Conservation (phyloP, 2,888 invertebrate genomes). For the Sturmia bella region DNA sequence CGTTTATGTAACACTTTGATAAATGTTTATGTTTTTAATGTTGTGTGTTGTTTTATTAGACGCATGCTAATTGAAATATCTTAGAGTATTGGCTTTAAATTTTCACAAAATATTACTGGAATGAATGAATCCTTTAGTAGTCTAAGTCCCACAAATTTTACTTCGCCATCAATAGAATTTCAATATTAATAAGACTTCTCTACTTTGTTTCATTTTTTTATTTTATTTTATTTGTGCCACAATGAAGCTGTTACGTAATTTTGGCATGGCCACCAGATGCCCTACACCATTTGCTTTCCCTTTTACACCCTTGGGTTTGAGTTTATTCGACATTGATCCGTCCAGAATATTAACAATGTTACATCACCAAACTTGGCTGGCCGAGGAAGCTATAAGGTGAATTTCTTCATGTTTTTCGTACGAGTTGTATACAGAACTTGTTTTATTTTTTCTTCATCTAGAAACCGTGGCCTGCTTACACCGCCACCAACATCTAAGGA, state of each 20-base stretch:
- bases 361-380: constrained; percentile 82
- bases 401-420: constrained; percentile 8
- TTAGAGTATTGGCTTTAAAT: constrained; percentile 52
- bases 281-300: constrained; percentile 84
- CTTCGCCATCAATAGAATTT: neutral
- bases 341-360: constrained; percentile 84
- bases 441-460: constrained; percentile 55
- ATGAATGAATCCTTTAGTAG: constrained; percentile 32
- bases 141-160: constrained; percentile 16
- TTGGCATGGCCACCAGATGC: constrained; percentile 76
- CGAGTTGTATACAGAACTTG: neutral
- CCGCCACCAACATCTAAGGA: constrained; percentile 78
- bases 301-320: constrained; percentile 82
- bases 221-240: constrained; percentile 21
- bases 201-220: constrained; percentile 38
- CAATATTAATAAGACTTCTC: constrained; percentile 10
- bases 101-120: constrained; percentile 17
- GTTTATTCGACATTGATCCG: constrained; percentile 82
- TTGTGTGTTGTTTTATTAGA: constrained; percentile 61
- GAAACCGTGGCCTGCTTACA: constrained; percentile 79
- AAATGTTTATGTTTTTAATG: constrained; percentile 54
- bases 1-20: constrained; percentile 62
- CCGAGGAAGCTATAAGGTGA: constrained; percentile 82
- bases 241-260: constrained; percentile 76
- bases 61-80: constrained; percentile 52